phyloP scores from a whole-genome alignment of 2,113 vertebrate species.

The Papio anubis region DNA sequence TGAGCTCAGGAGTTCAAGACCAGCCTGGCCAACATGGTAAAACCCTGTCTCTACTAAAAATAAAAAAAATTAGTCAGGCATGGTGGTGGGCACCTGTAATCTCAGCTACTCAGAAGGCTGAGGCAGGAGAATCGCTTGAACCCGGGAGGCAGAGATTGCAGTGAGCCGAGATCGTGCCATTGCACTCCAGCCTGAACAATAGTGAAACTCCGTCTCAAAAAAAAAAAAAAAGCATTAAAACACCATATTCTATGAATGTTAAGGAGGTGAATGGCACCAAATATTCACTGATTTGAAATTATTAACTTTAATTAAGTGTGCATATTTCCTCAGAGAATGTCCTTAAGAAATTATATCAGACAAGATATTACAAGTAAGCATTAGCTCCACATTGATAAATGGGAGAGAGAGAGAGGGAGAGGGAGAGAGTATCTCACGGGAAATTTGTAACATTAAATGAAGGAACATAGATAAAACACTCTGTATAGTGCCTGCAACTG shows the following conservation, averaged over 20 bases:
- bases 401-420: not conserved
- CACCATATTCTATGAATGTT: not conserved
- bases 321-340: not conserved
- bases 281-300: not conserved
- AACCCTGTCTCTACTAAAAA: too few relatives aligned
- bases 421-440: too few relatives aligned
- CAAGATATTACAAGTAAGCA: not conserved
- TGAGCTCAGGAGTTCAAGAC: too few relatives aligned
- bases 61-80: fast-evolving
- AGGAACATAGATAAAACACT: not conserved
- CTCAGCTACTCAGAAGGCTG: too few relatives aligned
- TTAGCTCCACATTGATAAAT: not conserved
- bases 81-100: too few relatives aligned
- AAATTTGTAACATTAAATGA: not conserved
- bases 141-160: too few relatives aligned
- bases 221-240: not conserved
- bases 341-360: not conserved
- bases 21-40: too few relatives aligned
- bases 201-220: too few relatives aligned
- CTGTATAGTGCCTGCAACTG: not conserved
- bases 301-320: not conserved
- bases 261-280: not conserved
- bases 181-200: too few relatives aligned
- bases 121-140: too few relatives aligned
- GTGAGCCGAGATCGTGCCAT: too few relatives aligned